Evolutionary conservation across 2,888 invertebrate species (phyloP).

Genomic region (Homarus gammarus): DNA sequence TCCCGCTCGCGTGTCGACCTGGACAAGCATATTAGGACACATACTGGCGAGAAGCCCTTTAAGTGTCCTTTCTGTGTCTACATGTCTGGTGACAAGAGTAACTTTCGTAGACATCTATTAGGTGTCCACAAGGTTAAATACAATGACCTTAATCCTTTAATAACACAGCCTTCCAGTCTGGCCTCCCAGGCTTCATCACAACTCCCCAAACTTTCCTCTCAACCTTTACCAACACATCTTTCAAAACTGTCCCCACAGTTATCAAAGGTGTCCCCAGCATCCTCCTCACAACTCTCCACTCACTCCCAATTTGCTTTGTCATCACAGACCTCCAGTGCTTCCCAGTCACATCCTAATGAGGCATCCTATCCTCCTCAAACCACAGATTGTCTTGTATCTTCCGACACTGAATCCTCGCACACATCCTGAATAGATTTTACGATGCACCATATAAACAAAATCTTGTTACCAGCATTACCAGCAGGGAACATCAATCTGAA

Average conservation of each 20-base stretch:
- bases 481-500: background rate
- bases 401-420: background rate
- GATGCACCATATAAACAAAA: background rate
- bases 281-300: slow-evolving; percentile 1
- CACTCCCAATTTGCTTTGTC: background rate
- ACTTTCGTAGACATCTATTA: slow-evolving; percentile 61
- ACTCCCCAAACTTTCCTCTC: background rate
- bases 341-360: background rate
- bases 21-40: slow-evolving; percentile 67
- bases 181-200: background rate
- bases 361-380: background rate
- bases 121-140: slow-evolving; percentile 61
- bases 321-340: background rate
- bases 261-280: background rate
- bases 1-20: slow-evolving; percentile 69
- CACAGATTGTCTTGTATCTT: background rate
- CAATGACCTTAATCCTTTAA: slow-evolving; percentile 11
- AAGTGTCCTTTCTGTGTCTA: slow-evolving; percentile 65
- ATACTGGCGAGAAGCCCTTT: slow-evolving; percentile 72
- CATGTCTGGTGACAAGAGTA: slow-evolving; percentile 72
- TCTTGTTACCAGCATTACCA: background rate
- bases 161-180: background rate
- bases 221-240: background rate
- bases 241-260: background rate
- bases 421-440: background rate